These are phyloP conservation scores for Tetragonula clypearis DNA, from an alignment of 1,140 invertebrate species.

Conservation along the genomic window DNA sequence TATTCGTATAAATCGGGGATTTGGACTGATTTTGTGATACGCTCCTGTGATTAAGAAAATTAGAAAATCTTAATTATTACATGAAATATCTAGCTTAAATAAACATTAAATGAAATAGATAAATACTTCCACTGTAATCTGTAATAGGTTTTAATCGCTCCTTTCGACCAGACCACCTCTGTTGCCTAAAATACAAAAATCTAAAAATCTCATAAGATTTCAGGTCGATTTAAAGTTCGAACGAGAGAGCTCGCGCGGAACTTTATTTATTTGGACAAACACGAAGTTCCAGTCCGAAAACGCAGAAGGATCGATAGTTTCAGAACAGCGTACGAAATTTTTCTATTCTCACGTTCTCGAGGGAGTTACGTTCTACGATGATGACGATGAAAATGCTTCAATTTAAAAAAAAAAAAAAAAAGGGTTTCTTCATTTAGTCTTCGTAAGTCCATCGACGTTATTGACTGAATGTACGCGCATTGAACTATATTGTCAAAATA, in stretches of 20 bases:
- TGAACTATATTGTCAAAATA: constrained; percentile 6
- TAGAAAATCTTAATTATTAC: neutral
- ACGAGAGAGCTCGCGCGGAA: neutral
- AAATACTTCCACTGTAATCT: no score
- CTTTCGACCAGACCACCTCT: no score
- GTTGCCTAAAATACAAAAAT: neutral
- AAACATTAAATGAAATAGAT: no score
- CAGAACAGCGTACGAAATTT: neutral
- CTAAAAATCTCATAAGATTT: neutral
- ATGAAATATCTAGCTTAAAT: no score
- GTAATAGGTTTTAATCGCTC: no score
- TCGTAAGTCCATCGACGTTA: constrained; percentile 11
- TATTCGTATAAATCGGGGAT: neutral
- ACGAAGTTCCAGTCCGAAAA: neutral
- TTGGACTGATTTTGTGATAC: neutral
- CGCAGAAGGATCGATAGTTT: neutral
- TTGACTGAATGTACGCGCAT: neutral
- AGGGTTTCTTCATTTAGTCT: neutral
- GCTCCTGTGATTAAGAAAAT: neutral
- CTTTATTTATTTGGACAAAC: neutral
- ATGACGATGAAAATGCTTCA: neutral
- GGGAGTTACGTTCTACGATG: neutral
- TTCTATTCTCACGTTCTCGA: neutral
- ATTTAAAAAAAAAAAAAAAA: neutral
- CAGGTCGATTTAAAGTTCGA: neutral